These are phyloP conservation scores for Melanotaenia pygmaea DNA, from an alignment of 2,797 vertebrate genomes.

Conservation along the genomic window DNA sequence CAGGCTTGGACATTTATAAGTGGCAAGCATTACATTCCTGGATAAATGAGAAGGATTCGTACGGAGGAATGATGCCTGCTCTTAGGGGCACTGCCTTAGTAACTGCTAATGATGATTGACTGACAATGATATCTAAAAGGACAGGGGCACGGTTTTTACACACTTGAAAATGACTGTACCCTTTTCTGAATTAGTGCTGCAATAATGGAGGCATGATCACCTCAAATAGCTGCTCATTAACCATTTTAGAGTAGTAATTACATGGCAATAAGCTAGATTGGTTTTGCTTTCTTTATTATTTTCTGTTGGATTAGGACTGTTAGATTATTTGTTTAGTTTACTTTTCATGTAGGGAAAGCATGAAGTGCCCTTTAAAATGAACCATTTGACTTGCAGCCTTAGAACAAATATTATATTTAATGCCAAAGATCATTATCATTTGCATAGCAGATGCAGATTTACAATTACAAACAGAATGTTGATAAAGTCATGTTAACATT, in stretches of 20 bases:
- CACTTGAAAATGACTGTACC: conserved; percentile 26
- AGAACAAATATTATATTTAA: background rate
- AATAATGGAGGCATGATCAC: conserved; percentile 26
- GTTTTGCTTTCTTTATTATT: background rate
- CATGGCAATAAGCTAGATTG: background rate
- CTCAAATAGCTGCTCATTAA: conserved; percentile 40
- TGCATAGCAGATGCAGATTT: background rate
- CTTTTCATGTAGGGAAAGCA: background rate
- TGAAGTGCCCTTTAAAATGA: background rate
- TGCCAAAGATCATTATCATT: background rate
- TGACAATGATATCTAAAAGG: conserved; percentile 44
- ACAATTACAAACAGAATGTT: background rate
- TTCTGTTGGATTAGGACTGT: background rate
- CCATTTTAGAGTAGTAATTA: background rate
- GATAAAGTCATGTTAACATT: background rate
- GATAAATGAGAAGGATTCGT: conserved; percentile 32
- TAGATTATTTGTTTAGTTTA: background rate
- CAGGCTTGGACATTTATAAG: conserved; percentile 11
- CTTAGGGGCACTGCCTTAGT: conserved; percentile 5
- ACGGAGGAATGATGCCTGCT: conserved; percentile 13
- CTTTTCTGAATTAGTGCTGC: conserved; percentile 25
- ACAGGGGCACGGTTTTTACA: conserved; percentile 19
- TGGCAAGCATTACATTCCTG: background rate
- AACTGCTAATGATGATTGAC: conserved; percentile 42
- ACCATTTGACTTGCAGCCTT: background rate